These are phyloP conservation scores for Lytechinus variegatus DNA, from an alignment of 35 echinoderm and acorn worm species.

Conservation along the genomic window DNA sequence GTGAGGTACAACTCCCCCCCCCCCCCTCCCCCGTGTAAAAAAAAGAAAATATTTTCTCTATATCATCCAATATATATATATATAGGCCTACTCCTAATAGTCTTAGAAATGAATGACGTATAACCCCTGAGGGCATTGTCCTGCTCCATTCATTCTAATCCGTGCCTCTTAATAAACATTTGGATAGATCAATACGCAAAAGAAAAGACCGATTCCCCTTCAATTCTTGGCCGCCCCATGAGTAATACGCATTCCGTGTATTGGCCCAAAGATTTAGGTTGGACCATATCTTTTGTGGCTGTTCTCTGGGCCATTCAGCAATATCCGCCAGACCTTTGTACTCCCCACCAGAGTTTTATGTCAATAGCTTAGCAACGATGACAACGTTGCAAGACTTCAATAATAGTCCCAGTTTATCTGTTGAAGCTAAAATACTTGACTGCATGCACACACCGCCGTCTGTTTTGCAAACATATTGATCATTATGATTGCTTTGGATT, in stretches of 20 bases:
- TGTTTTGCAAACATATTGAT: background rate
- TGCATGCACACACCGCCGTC: background rate
- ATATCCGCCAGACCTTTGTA: background rate
- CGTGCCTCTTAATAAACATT: background rate
- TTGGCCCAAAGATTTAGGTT: background rate
- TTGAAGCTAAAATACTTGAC: background rate
- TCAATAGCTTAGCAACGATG: constrained; percentile 10
- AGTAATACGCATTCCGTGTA: background rate
- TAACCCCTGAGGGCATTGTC: background rate
- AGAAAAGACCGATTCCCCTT: background rate
- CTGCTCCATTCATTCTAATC: background rate
- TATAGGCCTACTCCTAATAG: background rate
- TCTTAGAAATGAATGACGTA: background rate
- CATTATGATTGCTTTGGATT: background rate
- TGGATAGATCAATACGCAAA: background rate
- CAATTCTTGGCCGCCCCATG: background rate
- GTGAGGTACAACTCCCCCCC: too few relatives aligned
- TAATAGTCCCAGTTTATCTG: background rate
- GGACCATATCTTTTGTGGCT: background rate
- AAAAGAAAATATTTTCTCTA: background rate
- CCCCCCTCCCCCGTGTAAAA: too few relatives aligned
- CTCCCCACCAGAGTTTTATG: background rate
- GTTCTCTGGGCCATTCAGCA: background rate
- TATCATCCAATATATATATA: background rate
- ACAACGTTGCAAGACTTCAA: background rate